Percentiles rank a stretch among this genome's conserved stretches.
Conservation (phyloP, 2,113 vertebrate genomes). For the Pollachius pollachius region DNA sequence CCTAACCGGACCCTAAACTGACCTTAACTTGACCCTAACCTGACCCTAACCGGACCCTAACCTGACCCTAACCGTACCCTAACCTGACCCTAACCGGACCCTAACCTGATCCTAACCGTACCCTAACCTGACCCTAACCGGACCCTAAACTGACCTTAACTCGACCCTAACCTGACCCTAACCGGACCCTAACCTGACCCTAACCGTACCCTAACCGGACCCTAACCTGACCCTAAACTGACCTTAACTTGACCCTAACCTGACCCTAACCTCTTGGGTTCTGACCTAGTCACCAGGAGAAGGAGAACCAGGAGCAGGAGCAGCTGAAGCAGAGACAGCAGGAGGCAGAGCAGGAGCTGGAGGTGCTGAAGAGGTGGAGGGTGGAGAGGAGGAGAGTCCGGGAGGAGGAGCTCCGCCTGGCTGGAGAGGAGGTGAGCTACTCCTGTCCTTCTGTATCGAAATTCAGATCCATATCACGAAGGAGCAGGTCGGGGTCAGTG, state of each 20-base stretch:
- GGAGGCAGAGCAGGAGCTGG: constrained; percentile 69
- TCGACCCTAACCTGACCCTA: no score
- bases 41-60: no score
- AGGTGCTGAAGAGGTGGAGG: constrained; percentile 70
- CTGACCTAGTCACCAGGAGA: constrained; percentile 55
- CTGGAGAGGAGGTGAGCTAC: constrained; percentile 72
- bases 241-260: background rate
- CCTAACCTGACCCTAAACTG: constrained; percentile 2
- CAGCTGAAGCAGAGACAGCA: constrained; percentile 62
- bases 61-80: no score
- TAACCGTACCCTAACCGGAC: no score
- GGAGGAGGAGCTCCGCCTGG: constrained; percentile 49
- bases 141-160: no score
- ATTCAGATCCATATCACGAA: background rate
- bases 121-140: no score
- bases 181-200: no score
- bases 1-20: no score
- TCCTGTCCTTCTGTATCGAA: background rate
- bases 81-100: no score
- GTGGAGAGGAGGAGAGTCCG: constrained; percentile 61
- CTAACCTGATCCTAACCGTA: no score
- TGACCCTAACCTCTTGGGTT: constrained; percentile 35
- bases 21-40: no score
- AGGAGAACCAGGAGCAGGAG: constrained; percentile 72
- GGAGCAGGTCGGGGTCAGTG: no score